Percentiles rank a stretch among this genome's conserved stretches.
phyloP scores from a whole-genome alignment of 1,140 invertebrate genomes.

The Cyclina sinensis region DNA sequence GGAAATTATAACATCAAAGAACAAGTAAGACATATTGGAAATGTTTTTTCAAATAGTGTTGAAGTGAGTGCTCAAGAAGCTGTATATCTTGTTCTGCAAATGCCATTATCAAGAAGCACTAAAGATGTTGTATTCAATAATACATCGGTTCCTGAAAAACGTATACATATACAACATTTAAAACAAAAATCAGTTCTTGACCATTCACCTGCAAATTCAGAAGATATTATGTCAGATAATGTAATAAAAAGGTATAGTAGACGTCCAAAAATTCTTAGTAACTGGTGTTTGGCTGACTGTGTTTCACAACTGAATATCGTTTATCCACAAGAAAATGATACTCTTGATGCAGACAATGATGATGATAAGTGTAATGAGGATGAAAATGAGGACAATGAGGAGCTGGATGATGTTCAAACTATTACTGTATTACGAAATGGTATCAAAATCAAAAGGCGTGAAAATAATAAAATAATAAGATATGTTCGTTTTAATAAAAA shows the following conservation, averaged over 20 bases:
- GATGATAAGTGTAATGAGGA: background rate
- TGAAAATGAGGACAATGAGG: constrained; percentile 31
- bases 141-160: background rate
- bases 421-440: background rate
- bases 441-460: constrained; percentile 15
- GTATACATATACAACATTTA: too few relatives aligned
- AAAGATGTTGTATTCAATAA: too few relatives aligned
- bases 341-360: background rate
- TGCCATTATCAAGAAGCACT: too few relatives aligned
- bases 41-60: too few relatives aligned
- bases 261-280: too few relatives aligned
- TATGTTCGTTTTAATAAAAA: constrained; percentile 45
- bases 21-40: constrained; percentile 24
- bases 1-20: background rate
- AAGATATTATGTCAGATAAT: too few relatives aligned
- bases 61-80: constrained; percentile 32
- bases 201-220: too few relatives aligned
- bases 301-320: too few relatives aligned
- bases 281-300: too few relatives aligned
- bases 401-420: too few relatives aligned
- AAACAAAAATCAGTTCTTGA: too few relatives aligned
- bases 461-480: constrained; percentile 39
- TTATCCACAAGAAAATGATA: background rate
- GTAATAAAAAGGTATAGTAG: too few relatives aligned
- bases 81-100: background rate